Evolutionary conservation across 2,888 invertebrate species (phyloP), one percentile per base, ranked within the genome.

Genomic region (Leucophenga maculata): DNA sequence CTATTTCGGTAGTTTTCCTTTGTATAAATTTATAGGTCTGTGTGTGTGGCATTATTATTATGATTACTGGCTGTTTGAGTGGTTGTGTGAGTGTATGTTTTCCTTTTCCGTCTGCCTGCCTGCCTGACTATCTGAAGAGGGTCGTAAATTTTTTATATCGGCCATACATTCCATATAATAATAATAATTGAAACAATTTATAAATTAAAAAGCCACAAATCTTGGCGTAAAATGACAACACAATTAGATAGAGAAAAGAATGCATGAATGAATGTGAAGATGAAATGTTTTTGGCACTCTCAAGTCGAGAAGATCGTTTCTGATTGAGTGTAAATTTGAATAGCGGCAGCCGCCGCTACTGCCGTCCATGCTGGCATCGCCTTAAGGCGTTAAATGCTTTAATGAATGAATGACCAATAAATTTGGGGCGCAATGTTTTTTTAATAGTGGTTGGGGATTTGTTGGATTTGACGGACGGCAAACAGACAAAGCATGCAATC

Each of bases 191-290:
- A 77, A 79, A 81, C 84, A 84, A 82, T 83, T 83, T 84, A 82
- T 78, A 80, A 83, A 82, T 83, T 82, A 84, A 83, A 84, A 83
- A 80, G 83, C 82, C 84, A 83, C 83, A 84, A 83, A 83, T 83
- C 83, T 84, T 83, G 82, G 75, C 76, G 78, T 80, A 72, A 71
- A 74, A 77, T 82, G 83, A 81, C 79, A 78, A 75, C 77, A 77
- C 76, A 83, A 79, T 80, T 79, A 79, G 71, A 75, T 26, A 55
- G 39, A 68, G 18, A 44, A 46, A 55, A 39, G 32, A 32, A 52
- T 16, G 20, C 55, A 55, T 11, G 22, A 44, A 50, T 8, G 6
- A 55, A 20, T 16, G 14, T 55, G 4, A 54, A 6, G 11, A 54
- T 55, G 39, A 55, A 52, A 32, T 57, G 26, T 65, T 52, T 54